Conservation (phyloP, 2,888 invertebrate genomes). For the Hydriomena furcata region DNA sequence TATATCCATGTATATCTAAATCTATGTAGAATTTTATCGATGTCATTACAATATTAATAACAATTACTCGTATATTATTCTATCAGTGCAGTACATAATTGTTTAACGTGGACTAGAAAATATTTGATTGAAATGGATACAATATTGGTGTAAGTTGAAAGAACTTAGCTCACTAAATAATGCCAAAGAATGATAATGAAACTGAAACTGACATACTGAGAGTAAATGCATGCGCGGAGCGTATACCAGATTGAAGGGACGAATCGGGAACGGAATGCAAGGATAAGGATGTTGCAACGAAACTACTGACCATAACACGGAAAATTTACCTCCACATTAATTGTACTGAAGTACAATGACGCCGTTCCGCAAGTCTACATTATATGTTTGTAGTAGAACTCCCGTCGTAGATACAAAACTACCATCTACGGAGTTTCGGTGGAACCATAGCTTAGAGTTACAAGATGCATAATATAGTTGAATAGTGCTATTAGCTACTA, state of each 20-base stretch:
- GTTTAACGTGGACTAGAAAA: constrained; percentile 47
- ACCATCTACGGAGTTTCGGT: constrained; percentile 65
- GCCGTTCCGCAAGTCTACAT: constrained; percentile 56
- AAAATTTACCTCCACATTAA: constrained; percentile 37
- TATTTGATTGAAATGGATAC: constrained; percentile 36
- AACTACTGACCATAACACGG: constrained; percentile 45
- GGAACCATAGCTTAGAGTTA: constrained; percentile 54
- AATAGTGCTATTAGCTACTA: constrained; percentile 67
- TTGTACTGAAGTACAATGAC: constrained; percentile 34
- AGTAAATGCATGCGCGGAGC: constrained; percentile 57
- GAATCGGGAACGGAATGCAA: constrained; percentile 60
- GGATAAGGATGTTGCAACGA: constrained; percentile 54
- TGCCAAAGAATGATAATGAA: constrained; percentile 78
- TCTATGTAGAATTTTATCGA: constrained; percentile 11
- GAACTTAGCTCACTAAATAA: constrained; percentile 79
- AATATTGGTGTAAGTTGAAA: constrained; percentile 53
- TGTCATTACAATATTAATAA: constrained; percentile 35
- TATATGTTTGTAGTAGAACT: constrained; percentile 57
- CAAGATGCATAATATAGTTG: constrained; percentile 75
- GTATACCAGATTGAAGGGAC: constrained; percentile 55
- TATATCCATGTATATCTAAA: constrained; percentile 17
- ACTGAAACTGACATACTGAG: constrained; percentile 59
- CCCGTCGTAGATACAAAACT: constrained; percentile 63
- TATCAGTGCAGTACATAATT: constrained; percentile 66
- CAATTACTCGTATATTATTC: constrained; percentile 49